Conservation (phyloP, 2,888 invertebrate species). For the Protonemura montana region DNA sequence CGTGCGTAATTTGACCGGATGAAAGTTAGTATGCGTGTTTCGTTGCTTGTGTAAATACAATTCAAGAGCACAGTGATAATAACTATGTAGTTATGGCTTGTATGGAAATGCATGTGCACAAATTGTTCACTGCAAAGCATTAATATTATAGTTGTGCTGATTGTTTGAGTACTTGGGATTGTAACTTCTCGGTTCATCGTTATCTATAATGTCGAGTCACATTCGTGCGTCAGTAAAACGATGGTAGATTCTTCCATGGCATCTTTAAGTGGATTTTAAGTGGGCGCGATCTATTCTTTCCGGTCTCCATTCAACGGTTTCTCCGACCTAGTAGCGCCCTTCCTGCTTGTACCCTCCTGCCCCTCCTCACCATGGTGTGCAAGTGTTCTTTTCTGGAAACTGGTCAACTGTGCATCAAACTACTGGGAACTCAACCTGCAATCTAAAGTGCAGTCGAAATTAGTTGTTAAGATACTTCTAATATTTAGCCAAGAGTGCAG, state of each 20-base stretch:
- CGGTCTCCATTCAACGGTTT: not conserved
- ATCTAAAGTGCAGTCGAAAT: not conserved
- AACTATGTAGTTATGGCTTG: constrained; percentile 38
- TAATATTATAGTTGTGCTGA: constrained; percentile 13
- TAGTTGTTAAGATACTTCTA: not conserved
- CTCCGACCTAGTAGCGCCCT: not conserved
- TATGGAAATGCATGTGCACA: constrained; percentile 41
- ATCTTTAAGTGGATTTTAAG: not conserved
- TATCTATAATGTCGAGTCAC: not conserved
- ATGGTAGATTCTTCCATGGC: not conserved
- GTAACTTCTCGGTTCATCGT: constrained; percentile 27
- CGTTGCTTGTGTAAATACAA: constrained; percentile 39
- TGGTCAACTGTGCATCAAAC: not conserved
- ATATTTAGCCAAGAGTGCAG: constrained; percentile 51
- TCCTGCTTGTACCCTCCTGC: not conserved
- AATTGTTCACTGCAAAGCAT: constrained; percentile 33
- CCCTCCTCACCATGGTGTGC: not conserved
- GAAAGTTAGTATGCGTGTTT: constrained; percentile 3
- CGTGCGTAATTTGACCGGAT: constrained; percentile 1
- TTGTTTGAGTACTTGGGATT: not conserved
- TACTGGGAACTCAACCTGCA: not conserved
- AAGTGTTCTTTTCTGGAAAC: constrained; percentile 12
- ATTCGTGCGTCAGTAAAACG: not conserved
- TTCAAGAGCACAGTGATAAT: constrained; percentile 44
- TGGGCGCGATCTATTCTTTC: not conserved